A percentile compares a stretch with the other conserved stretches of the same genome.
These are phyloP conservation scores for Narcine bancroftii DNA, from an alignment of 2,113 vertebrate species.

Conservation along the genomic window DNA sequence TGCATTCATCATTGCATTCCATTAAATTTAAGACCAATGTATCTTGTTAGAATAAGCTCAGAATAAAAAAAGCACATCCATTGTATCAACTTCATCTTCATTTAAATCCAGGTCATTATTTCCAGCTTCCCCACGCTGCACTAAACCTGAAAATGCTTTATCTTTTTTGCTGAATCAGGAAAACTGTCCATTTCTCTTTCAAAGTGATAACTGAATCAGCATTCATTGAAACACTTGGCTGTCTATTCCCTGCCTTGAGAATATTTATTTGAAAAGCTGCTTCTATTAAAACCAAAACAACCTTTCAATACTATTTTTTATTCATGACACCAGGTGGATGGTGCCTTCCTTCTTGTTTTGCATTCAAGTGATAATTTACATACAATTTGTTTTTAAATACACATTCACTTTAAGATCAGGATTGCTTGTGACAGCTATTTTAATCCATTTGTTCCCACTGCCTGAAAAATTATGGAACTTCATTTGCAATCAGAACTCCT, in stretches of 20 bases:
- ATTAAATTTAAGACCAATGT: neutral
- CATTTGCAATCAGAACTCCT: neutral
- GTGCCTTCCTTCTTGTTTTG: too few species aligned
- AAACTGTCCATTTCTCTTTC: neutral
- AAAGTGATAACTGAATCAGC: neutral
- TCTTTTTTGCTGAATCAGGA: neutral
- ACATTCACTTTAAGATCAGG: neutral
- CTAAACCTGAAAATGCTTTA: neutral
- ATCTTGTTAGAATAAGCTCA: neutral
- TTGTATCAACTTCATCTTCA: neutral
- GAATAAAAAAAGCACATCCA: neutral
- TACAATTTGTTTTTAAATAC: neutral
- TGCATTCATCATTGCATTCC: neutral
- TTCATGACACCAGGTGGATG: neutral
- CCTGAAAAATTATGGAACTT: neutral
- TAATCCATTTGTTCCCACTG: neutral
- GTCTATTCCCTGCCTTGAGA: neutral
- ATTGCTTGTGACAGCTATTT: neutral
- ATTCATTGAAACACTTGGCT: neutral
- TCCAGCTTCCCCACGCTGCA: too few species aligned
- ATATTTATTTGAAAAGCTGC: neutral
- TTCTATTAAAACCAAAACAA: neutral
- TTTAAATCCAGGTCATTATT: conserved; percentile 16
- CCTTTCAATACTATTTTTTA: neutral
- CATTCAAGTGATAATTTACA: neutral